Percentiles rank a stretch among this genome's conserved stretches.
Evolutionary conservation across 1,140 invertebrate genomes (phyloP).

Genomic region (Drosophila sp.): DNA sequence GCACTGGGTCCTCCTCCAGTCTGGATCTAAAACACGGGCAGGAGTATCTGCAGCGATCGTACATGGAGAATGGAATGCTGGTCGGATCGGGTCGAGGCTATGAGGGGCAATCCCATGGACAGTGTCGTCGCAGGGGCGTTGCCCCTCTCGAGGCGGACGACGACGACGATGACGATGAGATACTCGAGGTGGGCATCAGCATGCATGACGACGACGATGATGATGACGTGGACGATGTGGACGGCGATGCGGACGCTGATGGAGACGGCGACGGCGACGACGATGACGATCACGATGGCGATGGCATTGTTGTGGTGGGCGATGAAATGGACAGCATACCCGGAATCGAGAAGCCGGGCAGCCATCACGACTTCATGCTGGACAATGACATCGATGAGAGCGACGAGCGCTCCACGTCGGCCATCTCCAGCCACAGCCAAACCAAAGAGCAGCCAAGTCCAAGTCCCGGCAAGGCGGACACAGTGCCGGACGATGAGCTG

Average conservation of each 20-base stretch:
- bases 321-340: slow-evolving; percentile 77
- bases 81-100: slow-evolving; percentile 43
- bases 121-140: slow-evolving; percentile 32
- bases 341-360: slow-evolving; percentile 36
- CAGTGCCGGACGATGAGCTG: slow-evolving; percentile 87
- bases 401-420: slow-evolving; percentile 82
- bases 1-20: slow-evolving; percentile 86
- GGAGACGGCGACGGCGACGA: slow-evolving; percentile 82
- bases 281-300: slow-evolving; percentile 84
- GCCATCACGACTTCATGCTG: slow-evolving; percentile 37
- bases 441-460: slow-evolving; percentile 84
- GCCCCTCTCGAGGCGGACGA: slow-evolving; percentile 31
- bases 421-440: slow-evolving; percentile 85
- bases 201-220: slow-evolving; percentile 74
- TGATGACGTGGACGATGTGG: slow-evolving; percentile 37
- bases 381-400: slow-evolving; percentile 53
- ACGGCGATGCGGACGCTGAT: slow-evolving; percentile 31
- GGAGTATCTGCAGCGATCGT: slow-evolving; percentile 76
- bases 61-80: slow-evolving; percentile 81
- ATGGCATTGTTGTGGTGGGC: slow-evolving; percentile 83
- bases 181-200: slow-evolving; percentile 74
- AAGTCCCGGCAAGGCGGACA: slow-evolving; percentile 30
- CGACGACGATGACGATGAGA: slow-evolving; percentile 51
- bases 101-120: slow-evolving; percentile 53
- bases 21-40: slow-evolving; percentile 84